Percentiles rank a stretch among this genome's conserved stretches.
Evolutionary conservation across 1,140 invertebrate genomes (phyloP).

Genomic region (Amyelois transitella): DNA sequence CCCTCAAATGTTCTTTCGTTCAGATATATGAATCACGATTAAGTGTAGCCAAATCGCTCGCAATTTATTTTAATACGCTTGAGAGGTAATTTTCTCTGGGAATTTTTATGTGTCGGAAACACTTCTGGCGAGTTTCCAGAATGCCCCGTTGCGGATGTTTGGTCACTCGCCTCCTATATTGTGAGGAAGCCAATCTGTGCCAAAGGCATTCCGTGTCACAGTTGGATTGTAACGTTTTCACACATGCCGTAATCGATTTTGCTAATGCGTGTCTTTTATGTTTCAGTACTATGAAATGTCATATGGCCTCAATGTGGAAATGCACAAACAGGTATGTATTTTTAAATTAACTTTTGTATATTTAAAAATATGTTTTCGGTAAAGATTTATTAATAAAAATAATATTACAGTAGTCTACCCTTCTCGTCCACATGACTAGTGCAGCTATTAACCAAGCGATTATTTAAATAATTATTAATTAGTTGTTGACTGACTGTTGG

Average conservation of each 20-base stretch:
- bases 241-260: conserved; percentile 46
- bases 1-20: conserved; percentile 54
- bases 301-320: conserved; percentile 98
- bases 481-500: no score
- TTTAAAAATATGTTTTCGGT: conserved; percentile 12
- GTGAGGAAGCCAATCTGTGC: conserved; percentile 64
- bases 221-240: conserved; percentile 36
- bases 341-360: conserved; percentile 2
- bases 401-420: no score
- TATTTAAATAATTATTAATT: no score
- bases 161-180: conserved; percentile 68
- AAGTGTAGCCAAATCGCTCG: conserved; percentile 73
- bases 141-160: conserved; percentile 64
- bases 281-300: conserved; percentile 99
- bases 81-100: conserved; percentile 65
- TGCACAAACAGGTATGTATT: conserved; percentile 97
- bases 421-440: no score
- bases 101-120: conserved; percentile 72
- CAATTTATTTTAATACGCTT: conserved; percentile 74
- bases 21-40: conserved; percentile 71
- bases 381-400: no score
- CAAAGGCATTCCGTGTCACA: conserved; percentile 56
- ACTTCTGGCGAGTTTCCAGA: conserved; percentile 64
- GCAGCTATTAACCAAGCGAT: no score
- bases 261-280: conserved; percentile 66